phyloP scores from a whole-genome alignment of 1,140 invertebrate genomes.

The Micrasema minimum region DNA sequence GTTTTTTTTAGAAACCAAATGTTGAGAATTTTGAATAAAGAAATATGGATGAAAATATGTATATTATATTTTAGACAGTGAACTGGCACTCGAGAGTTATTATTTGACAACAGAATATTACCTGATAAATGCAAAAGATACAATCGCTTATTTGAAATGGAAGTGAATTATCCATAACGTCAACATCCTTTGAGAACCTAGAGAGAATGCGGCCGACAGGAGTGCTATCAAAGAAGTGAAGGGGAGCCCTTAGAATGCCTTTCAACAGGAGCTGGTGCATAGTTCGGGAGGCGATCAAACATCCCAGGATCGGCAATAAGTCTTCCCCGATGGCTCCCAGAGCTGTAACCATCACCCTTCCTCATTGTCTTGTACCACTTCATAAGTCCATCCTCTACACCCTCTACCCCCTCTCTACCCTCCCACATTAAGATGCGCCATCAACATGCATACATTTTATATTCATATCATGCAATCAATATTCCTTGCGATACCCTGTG shows the following conservation, averaged over 20 bases:
- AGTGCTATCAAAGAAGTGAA: constrained; percentile 89
- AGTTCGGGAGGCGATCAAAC: constrained; percentile 76
- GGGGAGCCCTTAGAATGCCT: constrained; percentile 79
- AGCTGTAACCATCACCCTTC: constrained; percentile 66
- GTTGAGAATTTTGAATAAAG: no score
- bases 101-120: constrained; percentile 62
- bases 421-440: no score
- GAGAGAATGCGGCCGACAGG: constrained; percentile 87
- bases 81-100: no score
- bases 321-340: constrained; percentile 75
- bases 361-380: constrained; percentile 1
- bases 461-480: no score
- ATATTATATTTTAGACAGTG: no score
- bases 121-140: constrained; percentile 84
- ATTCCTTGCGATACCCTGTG: no score
- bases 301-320: constrained; percentile 77
- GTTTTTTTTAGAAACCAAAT: no score
- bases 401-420: no score
- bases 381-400: no score
- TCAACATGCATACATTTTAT: no score
- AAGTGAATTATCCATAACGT: constrained; percentile 78
- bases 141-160: constrained; percentile 77
- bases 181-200: constrained; percentile 86
- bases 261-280: constrained; percentile 82
- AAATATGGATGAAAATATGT: not conserved